phyloP scores from a whole-genome alignment of 2,888 invertebrate genomes.

The Carcina quercana region DNA sequence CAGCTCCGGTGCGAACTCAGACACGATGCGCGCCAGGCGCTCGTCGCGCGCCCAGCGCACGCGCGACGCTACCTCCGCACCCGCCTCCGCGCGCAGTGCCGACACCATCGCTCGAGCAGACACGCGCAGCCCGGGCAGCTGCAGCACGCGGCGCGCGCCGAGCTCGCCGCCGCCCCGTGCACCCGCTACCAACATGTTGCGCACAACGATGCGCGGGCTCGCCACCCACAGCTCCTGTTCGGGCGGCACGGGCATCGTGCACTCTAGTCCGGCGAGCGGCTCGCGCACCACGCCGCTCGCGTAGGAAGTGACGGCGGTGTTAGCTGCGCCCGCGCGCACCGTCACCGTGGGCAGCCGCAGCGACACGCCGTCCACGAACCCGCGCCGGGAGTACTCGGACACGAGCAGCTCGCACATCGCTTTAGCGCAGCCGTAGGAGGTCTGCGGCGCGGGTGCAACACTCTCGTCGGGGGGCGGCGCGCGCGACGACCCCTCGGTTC shows the following conservation, averaged over 20 bases:
- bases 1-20: constrained; percentile 42
- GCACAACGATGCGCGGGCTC: constrained; percentile 42
- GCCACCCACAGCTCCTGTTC: constrained; percentile 45
- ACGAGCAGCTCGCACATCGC: constrained; percentile 54
- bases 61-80: constrained; percentile 31
- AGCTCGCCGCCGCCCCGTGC: constrained; percentile 26
- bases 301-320: constrained; percentile 57
- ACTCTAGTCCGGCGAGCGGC: constrained; percentile 37
- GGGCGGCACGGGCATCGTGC: constrained; percentile 38
- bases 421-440: constrained; percentile 54
- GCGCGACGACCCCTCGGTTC: constrained; percentile 39
- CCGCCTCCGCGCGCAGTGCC: constrained; percentile 41
- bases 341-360: constrained; percentile 55
- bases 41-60: constrained; percentile 38
- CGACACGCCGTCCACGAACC: constrained; percentile 43
- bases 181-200: constrained; percentile 42
- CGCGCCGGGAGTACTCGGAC: constrained; percentile 52
- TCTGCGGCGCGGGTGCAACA: constrained; percentile 46
- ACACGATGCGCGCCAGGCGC: constrained; percentile 35
- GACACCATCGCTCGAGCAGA: constrained; percentile 39
- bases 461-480: constrained; percentile 36
- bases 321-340: constrained; percentile 50
- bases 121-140: constrained; percentile 48
- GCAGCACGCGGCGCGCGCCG: constrained; percentile 39
- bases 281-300: constrained; percentile 58